Percentiles rank a stretch among this genome's conserved stretches.
Evolutionary conservation across 92 coral and sea anemone species (phyloP).

Genomic region (Diadumene lineata): DNA sequence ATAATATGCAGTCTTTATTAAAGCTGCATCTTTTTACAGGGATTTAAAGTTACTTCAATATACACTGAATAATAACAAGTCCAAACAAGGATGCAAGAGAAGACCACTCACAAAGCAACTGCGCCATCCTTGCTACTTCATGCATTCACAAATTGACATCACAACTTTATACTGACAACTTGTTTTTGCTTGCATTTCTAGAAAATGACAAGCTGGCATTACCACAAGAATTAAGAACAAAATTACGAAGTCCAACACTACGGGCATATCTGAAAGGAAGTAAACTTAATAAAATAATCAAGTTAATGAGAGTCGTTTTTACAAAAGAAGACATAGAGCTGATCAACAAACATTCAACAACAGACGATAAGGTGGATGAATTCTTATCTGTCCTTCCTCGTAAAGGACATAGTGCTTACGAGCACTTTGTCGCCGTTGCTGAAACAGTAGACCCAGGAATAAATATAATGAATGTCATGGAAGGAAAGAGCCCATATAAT

Average conservation of each 20-base stretch:
- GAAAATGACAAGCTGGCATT: neutral
- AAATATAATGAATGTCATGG: too few species aligned
- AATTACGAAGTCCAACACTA: slow-evolving; percentile 19
- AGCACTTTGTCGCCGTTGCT: slow-evolving; percentile 40
- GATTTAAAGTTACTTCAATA: too few species aligned
- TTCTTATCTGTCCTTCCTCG: slow-evolving; percentile 48
- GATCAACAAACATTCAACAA: neutral
- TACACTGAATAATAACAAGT: too few species aligned
- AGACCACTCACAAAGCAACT: too few species aligned
- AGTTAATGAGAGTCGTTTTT: slow-evolving; percentile 25
- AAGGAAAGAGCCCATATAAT: too few species aligned
- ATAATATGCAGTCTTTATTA: too few species aligned
- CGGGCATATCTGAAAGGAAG: slow-evolving; percentile 2
- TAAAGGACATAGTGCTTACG: slow-evolving; percentile 54
- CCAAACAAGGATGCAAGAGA: too few species aligned
- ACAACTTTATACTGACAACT: too few species aligned
- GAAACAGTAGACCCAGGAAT: too few species aligned
- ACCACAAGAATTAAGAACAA: slow-evolving; percentile 19
- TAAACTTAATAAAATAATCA: slow-evolving; percentile 23
- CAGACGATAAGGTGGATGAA: slow-evolving; percentile 16
- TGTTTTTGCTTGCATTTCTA: neutral
- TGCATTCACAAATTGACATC: too few species aligned
- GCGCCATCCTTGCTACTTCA: too few species aligned
- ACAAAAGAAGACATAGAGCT: slow-evolving; percentile 23
- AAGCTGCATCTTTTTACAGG: too few species aligned